Percentiles rank a stretch among this genome's conserved stretches.
These are phyloP conservation scores for Plebejus argus DNA, from an alignment of 2,888 invertebrate genomes.

Conservation along the genomic window DNA sequence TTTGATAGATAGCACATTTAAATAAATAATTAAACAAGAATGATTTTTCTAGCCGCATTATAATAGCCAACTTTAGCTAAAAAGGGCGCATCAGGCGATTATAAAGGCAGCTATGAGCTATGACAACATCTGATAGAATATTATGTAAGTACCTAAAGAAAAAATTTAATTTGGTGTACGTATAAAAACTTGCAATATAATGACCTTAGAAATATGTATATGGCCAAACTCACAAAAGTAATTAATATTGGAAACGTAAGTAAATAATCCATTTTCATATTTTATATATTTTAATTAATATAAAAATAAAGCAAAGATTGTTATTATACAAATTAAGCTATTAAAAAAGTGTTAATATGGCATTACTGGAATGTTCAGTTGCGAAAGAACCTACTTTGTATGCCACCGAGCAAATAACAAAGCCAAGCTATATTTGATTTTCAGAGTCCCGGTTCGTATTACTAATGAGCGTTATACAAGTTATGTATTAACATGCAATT, in stretches of 20 bases:
- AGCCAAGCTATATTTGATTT: constrained; percentile 58
- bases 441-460: constrained; percentile 61
- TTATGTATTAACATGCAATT: constrained; percentile 26
- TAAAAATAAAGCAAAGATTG: neutral
- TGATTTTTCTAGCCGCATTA: neutral
- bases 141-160: neutral
- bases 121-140: neutral
- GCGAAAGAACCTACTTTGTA: constrained; percentile 62
- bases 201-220: too few species aligned
- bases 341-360: constrained; percentile 39
- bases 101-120: too few species aligned
- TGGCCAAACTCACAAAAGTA: too few species aligned
- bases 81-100: neutral
- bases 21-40: neutral
- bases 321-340: neutral
- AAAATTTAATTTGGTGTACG: too few species aligned
- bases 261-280: too few species aligned
- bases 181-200: too few species aligned
- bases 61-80: neutral
- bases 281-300: too few species aligned
- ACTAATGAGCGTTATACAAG: constrained; percentile 43
- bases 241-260: too few species aligned
- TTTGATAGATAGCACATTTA: neutral
- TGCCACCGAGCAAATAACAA: constrained; percentile 56
- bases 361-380: constrained; percentile 52